Conservation (phyloP, 2,113 vertebrate species). For the Columba livia region DNA sequence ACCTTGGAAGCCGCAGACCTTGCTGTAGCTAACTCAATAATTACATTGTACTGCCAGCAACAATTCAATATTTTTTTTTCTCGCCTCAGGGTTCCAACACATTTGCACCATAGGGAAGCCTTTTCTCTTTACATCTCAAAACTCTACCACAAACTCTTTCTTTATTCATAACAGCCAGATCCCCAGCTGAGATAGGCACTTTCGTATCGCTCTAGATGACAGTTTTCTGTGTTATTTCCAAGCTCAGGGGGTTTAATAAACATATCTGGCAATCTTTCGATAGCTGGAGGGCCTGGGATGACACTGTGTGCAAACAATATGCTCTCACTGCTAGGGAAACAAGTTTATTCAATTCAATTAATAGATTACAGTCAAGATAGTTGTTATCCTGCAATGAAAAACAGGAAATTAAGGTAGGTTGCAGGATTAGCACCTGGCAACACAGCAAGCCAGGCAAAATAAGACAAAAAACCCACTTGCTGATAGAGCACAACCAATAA, state of each 20-base stretch:
- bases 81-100: conserved; percentile 83
- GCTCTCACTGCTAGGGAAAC: conserved; percentile 87
- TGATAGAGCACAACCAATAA: background rate
- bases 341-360: conserved; percentile 99
- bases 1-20: conserved; percentile 68
- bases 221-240: conserved; percentile 91
- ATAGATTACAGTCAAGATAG: conserved; percentile 91
- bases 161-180: conserved; percentile 88
- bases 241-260: conserved; percentile 92
- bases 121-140: conserved; percentile 84
- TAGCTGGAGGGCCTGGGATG: conserved; percentile 88
- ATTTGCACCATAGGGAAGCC: conserved; percentile 87
- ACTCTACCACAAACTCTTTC: conserved; percentile 85
- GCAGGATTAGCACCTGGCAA: conserved; percentile 70
- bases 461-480: background rate
- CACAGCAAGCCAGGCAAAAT: conserved; percentile 26
- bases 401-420: conserved; percentile 76
- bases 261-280: conserved; percentile 95
- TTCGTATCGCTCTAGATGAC: conserved; percentile 85
- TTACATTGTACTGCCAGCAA: conserved; percentile 81
- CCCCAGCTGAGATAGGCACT: conserved; percentile 92
- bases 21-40: conserved; percentile 76
- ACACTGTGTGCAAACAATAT: conserved; percentile 92
- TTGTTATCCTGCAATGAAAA: conserved; percentile 85
- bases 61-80: conserved; percentile 82